Base-by-base conservation (phyloP, 1,140 invertebrate species). In the Probaryconus sp. region DNA sequence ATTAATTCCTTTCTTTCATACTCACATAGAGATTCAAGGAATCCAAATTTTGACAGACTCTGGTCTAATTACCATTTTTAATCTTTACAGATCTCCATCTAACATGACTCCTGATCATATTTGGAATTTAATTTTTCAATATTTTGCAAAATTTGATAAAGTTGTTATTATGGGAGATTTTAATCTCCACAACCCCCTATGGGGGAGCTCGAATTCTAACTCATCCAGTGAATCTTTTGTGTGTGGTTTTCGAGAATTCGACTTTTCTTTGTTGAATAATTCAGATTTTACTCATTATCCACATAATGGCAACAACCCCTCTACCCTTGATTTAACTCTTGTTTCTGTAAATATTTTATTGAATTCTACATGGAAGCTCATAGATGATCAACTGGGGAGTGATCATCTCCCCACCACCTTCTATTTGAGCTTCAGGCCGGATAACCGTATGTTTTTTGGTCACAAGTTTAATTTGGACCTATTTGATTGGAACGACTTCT, bases 291-390 rank as follows among this genome's bases (percentile, higher is more conserved):
- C 38, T 9, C 38, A 42, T n/a, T 42, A 20, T 11, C 51, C 51
- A 5, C 51, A 56, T 9, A 56, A 56, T 20, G 38, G 38, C 10
- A 56, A 56, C 20, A 1, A 17, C 1, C 38, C 51, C 16, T 56
- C 51, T 3, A 56, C 37, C 0, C 13, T 56, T 6, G 51, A 56
- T 14, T 10, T 56, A 10, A 7, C 37, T 0, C 17, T 56, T 6
- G 6, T 56, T 5, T 42, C 38, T 2, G 7, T 1, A 3, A 31
- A 56, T n/a, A 6, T 56, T 1, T 1, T 37, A 3, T 6, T 14
- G 1, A 9, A 40, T 18, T 0, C 51, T 2, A 11, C 17, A 1
- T 56, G 35, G 35, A 3, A 5, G 0, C 2, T 31, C 0, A n/a
- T 11, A 1, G n/a, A 56, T 11, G 38, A 56, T 20, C 51, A 42